Percentiles rank a stretch among this genome's conserved stretches.
Conservation (phyloP, 2,797 vertebrate species). For the Paramormyrops hopkinsi region DNA sequence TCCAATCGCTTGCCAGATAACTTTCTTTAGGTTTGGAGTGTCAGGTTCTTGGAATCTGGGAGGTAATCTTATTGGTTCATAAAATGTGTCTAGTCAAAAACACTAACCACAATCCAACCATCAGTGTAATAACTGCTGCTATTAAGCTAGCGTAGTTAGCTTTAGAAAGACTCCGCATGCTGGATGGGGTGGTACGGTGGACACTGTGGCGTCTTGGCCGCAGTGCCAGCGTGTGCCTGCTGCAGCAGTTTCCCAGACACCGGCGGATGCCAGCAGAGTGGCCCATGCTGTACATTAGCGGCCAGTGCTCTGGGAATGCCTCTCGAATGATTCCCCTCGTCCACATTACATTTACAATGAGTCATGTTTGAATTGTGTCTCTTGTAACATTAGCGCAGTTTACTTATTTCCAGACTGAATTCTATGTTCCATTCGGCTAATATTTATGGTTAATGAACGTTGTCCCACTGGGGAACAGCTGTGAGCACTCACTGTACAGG, state of each 20-base stretch:
- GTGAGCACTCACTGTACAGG: constrained; percentile 3
- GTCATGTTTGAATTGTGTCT: background rate
- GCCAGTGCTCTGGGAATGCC: background rate
- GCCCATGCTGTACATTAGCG: background rate
- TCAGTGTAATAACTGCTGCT: background rate
- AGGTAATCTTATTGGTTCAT: background rate
- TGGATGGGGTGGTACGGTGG: background rate
- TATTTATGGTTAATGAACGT: background rate
- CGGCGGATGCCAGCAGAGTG: background rate
- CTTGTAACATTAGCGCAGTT: background rate
- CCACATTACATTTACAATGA: background rate
- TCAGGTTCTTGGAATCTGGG: background rate
- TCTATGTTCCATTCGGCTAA: background rate
- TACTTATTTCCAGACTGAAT: constrained; percentile 14
- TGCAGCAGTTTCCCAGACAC: background rate
- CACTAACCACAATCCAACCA: background rate
- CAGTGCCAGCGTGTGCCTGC: background rate
- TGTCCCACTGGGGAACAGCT: background rate
- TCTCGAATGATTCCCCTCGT: constrained; percentile 22
- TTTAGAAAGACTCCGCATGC: background rate
- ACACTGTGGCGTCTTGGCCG: background rate
- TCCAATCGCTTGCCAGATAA: background rate
- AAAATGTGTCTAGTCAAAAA: background rate
- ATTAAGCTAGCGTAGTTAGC: background rate
- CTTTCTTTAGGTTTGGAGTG: background rate